Evolutionary conservation across 2,797 vertebrate genomes (phyloP).

Genomic region (Pipistrellus pipistrellus): DNA sequence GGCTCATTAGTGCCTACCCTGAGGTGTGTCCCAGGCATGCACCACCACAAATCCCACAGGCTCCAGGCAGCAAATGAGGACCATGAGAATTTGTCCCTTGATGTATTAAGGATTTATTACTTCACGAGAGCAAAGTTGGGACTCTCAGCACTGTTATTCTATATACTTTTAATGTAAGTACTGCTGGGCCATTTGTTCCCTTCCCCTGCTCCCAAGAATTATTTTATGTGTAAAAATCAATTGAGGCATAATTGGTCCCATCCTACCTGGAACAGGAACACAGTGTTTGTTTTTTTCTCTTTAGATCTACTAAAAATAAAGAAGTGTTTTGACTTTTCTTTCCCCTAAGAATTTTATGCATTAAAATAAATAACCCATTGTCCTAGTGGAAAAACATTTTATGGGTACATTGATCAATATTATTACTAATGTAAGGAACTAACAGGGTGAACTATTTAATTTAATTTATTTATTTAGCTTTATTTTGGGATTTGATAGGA

Average conservation of each 20-base stretch:
- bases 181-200: not conserved
- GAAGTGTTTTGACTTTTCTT: too few species aligned
- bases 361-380: too few species aligned
- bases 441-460: too few species aligned
- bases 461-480: too few species aligned
- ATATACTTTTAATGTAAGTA: not conserved
- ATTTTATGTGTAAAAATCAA: not conserved
- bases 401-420: too few species aligned
- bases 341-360: too few species aligned
- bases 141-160: not conserved
- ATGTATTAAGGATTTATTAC: not conserved
- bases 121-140: not conserved
- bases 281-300: too few species aligned
- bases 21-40: not conserved
- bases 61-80: not conserved
- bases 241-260: not conserved
- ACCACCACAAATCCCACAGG: not conserved
- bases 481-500: too few species aligned
- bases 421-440: too few species aligned
- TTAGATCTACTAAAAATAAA: too few species aligned
- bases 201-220: not conserved
- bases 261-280: too few species aligned
- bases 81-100: constrained; percentile 42
- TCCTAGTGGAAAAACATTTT: too few species aligned
- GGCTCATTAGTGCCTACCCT: not conserved